A percentile compares a stretch with the other conserved stretches of the same genome.
Evolutionary conservation across 2,113 vertebrate species (phyloP).

Genomic region (Leucoraja erinaceus): DNA sequence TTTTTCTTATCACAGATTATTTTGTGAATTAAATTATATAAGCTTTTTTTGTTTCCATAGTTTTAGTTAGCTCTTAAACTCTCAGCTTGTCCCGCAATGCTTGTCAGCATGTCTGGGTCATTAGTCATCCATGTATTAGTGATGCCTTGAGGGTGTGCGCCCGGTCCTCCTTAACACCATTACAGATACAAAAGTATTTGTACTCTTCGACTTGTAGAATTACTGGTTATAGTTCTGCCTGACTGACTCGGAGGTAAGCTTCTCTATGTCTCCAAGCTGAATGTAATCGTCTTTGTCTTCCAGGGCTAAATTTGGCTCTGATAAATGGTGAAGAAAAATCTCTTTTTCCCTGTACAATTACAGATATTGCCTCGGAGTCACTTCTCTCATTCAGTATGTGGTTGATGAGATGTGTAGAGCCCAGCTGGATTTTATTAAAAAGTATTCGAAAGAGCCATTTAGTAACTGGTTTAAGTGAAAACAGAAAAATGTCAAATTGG

Average conservation of each 20-base stretch:
- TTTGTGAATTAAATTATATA: conserved; percentile 76
- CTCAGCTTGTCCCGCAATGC: conserved; percentile 80
- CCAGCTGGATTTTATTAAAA: conserved; percentile 32
- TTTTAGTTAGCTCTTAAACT: conserved; percentile 67
- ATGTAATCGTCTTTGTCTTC: conserved; percentile 64
- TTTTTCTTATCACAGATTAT: conserved; percentile 75
- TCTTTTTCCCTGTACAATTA: not conserved
- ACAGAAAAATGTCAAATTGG: conserved; percentile 36
- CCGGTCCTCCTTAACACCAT: conserved; percentile 64
- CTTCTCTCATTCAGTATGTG: not conserved
- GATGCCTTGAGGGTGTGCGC: conserved; percentile 70
- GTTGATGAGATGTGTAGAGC: not conserved
- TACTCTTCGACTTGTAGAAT: conserved; percentile 63
- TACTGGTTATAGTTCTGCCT: conserved; percentile 66
- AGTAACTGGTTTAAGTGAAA: conserved; percentile 32
- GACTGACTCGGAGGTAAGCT: conserved; percentile 66
- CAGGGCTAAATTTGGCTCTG: conserved; percentile 55
- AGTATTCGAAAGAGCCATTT: not conserved
- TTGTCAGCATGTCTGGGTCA: conserved; percentile 79
- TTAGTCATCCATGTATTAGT: conserved; percentile 84
- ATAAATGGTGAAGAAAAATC: conserved; percentile 43
- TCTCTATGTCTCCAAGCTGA: conserved; percentile 62
- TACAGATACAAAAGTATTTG: conserved; percentile 58
- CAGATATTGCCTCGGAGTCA: conserved; percentile 47
- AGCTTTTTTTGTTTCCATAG: conserved; percentile 91